Percentiles rank a stretch among this genome's conserved stretches.
Evolutionary conservation across 2,113 vertebrate genomes (phyloP).

Genomic region (Terrapene triunguis): DNA sequence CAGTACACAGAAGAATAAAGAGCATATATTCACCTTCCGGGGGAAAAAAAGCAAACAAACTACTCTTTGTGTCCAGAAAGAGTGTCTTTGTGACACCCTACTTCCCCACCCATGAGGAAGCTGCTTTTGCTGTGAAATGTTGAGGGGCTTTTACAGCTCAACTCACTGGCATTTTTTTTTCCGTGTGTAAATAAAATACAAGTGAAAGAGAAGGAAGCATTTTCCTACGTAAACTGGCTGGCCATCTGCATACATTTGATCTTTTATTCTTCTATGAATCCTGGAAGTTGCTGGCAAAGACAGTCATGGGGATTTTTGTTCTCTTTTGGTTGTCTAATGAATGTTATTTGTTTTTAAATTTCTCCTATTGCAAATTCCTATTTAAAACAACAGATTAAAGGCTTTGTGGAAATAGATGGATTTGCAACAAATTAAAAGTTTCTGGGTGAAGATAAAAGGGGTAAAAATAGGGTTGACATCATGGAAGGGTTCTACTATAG

Average conservation of each 20-base stretch:
- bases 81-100: not conserved
- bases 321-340: not conserved
- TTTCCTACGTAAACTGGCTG: not conserved
- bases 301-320: not conserved
- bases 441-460: too few species aligned
- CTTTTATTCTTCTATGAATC: not conserved
- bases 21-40: not conserved
- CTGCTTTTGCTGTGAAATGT: not conserved
- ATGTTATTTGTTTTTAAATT: not conserved
- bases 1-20: not conserved
- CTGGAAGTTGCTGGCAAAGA: not conserved
- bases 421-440: not conserved
- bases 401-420: not conserved
- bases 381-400: not conserved
- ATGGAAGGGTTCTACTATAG: too few species aligned
- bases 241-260: not conserved
- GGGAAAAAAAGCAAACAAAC: too few species aligned
- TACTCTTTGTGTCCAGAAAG: not conserved
- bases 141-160: not conserved
- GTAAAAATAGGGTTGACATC: too few species aligned
- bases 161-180: not conserved
- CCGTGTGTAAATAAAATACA: not conserved
- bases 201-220: not conserved
- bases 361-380: not conserved
- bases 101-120: not conserved